Conservation (phyloP, 2,113 vertebrate species). For the Rhadina sibilatrix region DNA sequence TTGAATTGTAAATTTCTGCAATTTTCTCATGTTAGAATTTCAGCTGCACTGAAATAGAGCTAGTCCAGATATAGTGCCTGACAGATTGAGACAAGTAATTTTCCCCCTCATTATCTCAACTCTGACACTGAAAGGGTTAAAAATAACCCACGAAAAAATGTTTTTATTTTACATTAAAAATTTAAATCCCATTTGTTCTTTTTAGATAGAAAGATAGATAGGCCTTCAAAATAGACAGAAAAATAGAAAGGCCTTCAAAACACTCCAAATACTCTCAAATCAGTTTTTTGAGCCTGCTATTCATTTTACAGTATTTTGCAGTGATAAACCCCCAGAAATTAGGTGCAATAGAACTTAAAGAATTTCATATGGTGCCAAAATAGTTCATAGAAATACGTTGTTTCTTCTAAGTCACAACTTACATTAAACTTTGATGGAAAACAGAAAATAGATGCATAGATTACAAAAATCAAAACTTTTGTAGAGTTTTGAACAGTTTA, state of each 20-base stretch:
- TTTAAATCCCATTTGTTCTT: not conserved
- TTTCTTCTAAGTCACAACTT: constrained; percentile 5
- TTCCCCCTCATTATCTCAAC: constrained; percentile 25
- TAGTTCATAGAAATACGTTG: not conserved
- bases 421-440: constrained; percentile 1
- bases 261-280: not conserved
- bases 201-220: not conserved
- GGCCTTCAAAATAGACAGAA: not conserved
- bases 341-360: not conserved
- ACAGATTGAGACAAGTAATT: constrained; percentile 39
- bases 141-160: not conserved
- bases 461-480: not conserved
- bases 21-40: constrained; percentile 77
- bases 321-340: not conserved
- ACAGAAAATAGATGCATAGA: constrained; percentile 19
- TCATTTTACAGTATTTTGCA: not conserved
- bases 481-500: not conserved
- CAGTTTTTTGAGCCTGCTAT: not conserved
- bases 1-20: constrained; percentile 85
- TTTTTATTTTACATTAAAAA: not conserved
- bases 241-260: not conserved
- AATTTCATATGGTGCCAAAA: not conserved
- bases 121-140: constrained; percentile 62
- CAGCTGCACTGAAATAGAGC: constrained; percentile 71
- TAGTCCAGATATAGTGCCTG: constrained; percentile 45